Evolutionary conservation across 2,888 invertebrate species (phyloP), one percentile per base, ranked within the genome.

Genomic region (Tiliacea citrago): DNA sequence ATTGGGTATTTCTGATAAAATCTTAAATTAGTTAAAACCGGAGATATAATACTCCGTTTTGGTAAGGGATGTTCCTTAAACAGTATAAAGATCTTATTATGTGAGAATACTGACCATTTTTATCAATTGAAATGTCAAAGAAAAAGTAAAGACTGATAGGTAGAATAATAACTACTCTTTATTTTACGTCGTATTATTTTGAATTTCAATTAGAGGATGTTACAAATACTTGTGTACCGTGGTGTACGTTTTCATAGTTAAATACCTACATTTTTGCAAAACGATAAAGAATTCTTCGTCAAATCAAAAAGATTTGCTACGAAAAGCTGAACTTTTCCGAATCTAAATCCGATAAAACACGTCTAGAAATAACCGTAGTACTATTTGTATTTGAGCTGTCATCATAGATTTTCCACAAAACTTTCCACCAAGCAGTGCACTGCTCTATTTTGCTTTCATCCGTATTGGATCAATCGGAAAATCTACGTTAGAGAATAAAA

Each of bases 331-430:
- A 67, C 29, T 58, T 67, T 67, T 62, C 35, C n/a, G 51, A 53
- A 67, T 83, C 66, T 24, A 57, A 77, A 69, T 69, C 49, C 51
- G 35, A 69, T 62, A 57, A 57, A 73, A 55, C 10, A 47, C 55
- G 53, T 35, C 51, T 57, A 67, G 58, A 53, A 76, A 82, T 82
- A 68, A 35, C 47, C n/a, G 39, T 66, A 66, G 42, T 66, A 81
- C 63, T 68, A 60, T 77, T 82, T 79, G 78, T 82, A 55, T 68
- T 82, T 35, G 47, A 62, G 47, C 65, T 70, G 51, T 71, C 70
- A 71, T 62, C 70, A 18, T 67, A 67, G 39, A 78, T 58, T 77
- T 77, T 12, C 35, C 24, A 61, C 45, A 8, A 3, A 82, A 57
- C 47, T 69, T 77, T 61, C 60, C 62, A 57, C n/a, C 35, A 39